Evolutionary conservation across 2,113 vertebrate species (phyloP), one percentile per base, ranked within the genome.

Genomic region (Apodemus speciosus): DNA sequence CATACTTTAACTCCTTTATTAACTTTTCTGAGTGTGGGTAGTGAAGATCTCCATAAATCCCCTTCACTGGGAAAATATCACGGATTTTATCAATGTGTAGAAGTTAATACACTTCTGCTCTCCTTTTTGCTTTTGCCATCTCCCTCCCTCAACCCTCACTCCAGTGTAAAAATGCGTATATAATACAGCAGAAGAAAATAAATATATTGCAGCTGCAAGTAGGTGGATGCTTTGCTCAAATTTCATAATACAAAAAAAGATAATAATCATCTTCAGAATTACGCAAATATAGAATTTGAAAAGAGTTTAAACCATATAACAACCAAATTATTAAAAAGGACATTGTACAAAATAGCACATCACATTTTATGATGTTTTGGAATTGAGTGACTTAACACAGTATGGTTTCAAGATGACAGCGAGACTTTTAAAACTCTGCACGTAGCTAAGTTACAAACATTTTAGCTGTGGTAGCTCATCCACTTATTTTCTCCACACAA

Each of bases 381-480:
- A 76, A 56, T 72, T 35, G 68, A 77, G 14, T 38, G 40, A 49
- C 0, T 25, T 30, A 85, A 56, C 14, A 40, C 2, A 25, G 6
- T 38, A 51, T 62, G 30, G 16, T 75, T 35, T 56, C 71, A 88
- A 80, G 90, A 80, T 71, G 53, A 87, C 20, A 89, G 35, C 73
- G 87, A 40, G 66, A 38, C 85, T 95, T 90, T 92, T 71, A 46
- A 75, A 53, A 66, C 49, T 64, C 51, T 58, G 21, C 49, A 84
- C 3, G n/a, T 25, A 58, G 11, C 8, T 92, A 83, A 80, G 20
- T 89, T n/a, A 73, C 9, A 85, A 6, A 76, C 38, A 30, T 86
- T 95, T 92, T 84, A 53, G 86, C 11, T 51, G n/a, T 3, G 85
- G 15, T 16, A 11, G 9, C 14, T 8, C 23, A 20, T 69, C 9